phyloP scores from a whole-genome alignment of 2,113 vertebrate genomes.

The Nymphicus hollandicus region DNA sequence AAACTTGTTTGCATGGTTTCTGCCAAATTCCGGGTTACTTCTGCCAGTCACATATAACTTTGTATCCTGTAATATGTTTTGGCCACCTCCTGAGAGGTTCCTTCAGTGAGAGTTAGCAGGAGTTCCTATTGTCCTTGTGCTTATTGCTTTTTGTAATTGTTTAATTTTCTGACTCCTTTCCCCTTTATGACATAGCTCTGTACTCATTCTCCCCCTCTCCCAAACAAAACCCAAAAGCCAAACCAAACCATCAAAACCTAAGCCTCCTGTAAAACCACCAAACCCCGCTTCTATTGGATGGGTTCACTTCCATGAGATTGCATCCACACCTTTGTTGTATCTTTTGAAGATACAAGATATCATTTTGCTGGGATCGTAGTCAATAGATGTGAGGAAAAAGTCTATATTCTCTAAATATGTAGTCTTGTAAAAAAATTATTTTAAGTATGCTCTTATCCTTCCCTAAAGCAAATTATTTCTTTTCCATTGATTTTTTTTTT shows the following conservation, averaged over 20 bases:
- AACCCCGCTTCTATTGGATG: neutral
- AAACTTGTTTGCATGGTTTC: neutral
- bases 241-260: neutral
- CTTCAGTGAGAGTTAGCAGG: neutral
- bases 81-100: neutral
- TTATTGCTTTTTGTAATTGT: neutral
- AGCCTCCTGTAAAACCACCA: fast-evolving
- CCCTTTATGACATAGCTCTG: neutral
- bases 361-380: neutral
- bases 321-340: neutral
- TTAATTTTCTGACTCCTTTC: neutral
- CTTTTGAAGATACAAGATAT: neutral
- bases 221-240: neutral
- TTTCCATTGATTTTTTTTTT: neutral
- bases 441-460: neutral
- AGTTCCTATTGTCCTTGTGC: neutral
- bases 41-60: neutral
- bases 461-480: neutral
- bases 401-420: neutral
- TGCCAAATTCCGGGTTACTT: neutral
- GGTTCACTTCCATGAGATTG: neutral
- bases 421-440: neutral
- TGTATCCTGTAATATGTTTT: neutral
- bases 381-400: neutral
- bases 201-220: neutral